Evolutionary conservation across 2,888 invertebrate species (phyloP), one percentile per base, ranked within the genome.

Genomic region (Alcis repandata): DNA sequence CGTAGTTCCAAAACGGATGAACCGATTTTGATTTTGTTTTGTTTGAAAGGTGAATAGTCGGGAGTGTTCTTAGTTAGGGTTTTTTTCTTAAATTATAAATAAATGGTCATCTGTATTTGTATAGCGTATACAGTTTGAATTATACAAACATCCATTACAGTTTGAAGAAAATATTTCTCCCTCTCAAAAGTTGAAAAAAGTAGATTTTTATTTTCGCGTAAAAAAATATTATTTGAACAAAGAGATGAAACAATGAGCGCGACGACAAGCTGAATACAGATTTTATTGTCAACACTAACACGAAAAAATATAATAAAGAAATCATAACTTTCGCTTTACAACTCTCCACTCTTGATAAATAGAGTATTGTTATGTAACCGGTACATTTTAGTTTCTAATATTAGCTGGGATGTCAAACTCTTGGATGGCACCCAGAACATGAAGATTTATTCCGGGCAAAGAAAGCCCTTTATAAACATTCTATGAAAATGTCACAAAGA

Each of bases 371-470:
- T 70, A 65, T 76, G 73, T 60, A 68, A 78, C 64, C 72, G 54
- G 69, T 76, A 57, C 41, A 63, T 71, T 69, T 69, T 69, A 54
- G 45, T 41, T 59, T 79, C 80, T 84, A 82, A 76, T 78, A 83
- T 76, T 87, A 87, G 77, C 69, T 32, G 67, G 48, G 60, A 73
- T 77, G 77, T 78, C 79, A 79, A 81, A 78, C 73, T 75, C 73
- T 86, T 86, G 86, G 86, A 86, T 78, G 69, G 73, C 79, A 68
- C 80, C 86, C 86, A 86, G 80, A 76, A 78, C 69, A 64, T 71
- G 65, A 72, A 70, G 75, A 78, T 76, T 74, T 76, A 77, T 77
- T 74, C 67, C 65, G 40, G 73, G 70, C 43, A n/a, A 40, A 58
- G 54, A 54, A 65, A 78, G 77, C 82, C 85, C 84, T 85, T 85